Evolutionary conservation across 2,888 invertebrate species (phyloP).

Genomic region (Tachina lurida): DNA sequence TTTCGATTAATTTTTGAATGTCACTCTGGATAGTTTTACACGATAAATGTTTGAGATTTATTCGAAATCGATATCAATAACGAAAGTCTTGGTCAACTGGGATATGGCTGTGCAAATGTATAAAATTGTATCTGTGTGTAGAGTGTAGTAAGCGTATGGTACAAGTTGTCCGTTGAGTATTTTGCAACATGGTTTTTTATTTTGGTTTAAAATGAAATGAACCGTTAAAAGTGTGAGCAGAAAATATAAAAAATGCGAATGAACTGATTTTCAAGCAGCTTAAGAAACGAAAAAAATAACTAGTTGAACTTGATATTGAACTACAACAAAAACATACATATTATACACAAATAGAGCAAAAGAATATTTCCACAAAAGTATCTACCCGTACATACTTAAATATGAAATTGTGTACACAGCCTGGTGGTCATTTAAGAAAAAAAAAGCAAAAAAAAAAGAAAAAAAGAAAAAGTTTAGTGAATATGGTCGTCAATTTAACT

Average conservation of each 20-base stretch:
- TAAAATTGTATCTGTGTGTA: background rate
- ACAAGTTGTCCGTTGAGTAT: constrained; percentile 27
- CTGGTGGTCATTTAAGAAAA: background rate
- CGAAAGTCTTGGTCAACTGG: too few species aligned
- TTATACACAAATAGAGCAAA: background rate
- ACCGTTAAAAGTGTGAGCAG: constrained; percentile 53
- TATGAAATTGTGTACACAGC: constrained; percentile 3
- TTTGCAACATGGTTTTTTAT: constrained; percentile 37
- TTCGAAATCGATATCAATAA: too few species aligned
- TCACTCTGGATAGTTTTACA: too few species aligned
- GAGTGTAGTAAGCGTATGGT: background rate
- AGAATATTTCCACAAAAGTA: background rate
- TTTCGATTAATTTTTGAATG: too few species aligned
- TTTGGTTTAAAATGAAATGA: constrained; percentile 38
- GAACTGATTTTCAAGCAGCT: constrained; percentile 61
- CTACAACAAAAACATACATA: constrained; percentile 8
- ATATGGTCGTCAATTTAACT: constrained; percentile 64
- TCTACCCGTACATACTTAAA: constrained; percentile 1
- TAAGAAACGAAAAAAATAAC: constrained; percentile 70
- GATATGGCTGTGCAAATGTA: too few species aligned
- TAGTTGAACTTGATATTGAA: constrained; percentile 81
- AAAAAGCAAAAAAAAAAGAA: background rate
- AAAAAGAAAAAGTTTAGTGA: constrained; percentile 1
- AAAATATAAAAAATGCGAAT: constrained; percentile 61
- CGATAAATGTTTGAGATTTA: too few species aligned